Percentiles rank a stretch among this genome's conserved stretches.
Conservation (phyloP, 2,797 vertebrate species). For the Heliangelus exortis region DNA sequence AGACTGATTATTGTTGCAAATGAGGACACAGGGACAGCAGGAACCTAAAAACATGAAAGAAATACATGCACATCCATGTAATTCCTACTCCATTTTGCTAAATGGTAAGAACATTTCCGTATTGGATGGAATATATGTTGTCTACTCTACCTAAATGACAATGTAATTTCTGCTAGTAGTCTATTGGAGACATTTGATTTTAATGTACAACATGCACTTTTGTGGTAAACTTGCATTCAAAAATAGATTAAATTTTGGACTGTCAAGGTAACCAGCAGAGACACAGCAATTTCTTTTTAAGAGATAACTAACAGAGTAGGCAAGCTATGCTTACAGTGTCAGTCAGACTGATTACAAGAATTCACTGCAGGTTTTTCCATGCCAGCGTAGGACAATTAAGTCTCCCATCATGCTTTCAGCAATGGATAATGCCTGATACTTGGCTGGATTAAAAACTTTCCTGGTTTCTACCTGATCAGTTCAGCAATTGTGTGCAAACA, state of each 20-base stretch:
- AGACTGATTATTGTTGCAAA: slow-evolving; percentile 9
- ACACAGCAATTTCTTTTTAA: neutral
- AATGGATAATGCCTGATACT: neutral
- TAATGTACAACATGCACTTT: neutral
- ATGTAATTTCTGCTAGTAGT: neutral
- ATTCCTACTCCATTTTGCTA: neutral
- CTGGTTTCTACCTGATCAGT: neutral
- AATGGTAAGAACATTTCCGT: neutral
- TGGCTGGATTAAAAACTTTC: neutral
- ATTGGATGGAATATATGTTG: neutral
- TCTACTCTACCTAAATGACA: neutral
- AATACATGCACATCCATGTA: neutral
- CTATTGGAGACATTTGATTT: neutral
- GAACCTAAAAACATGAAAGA: neutral
- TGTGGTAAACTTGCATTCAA: neutral
- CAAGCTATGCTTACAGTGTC: slow-evolving; percentile 3
- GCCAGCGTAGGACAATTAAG: neutral
- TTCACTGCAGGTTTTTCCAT: neutral
- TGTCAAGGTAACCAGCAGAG: slow-evolving; percentile 27
- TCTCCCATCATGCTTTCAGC: neutral
- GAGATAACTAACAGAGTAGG: neutral
- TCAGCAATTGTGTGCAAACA: neutral
- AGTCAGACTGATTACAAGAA: slow-evolving; percentile 16
- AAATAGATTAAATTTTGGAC: neutral
- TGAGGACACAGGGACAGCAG: neutral